Base-by-base conservation (phyloP, 1,140 invertebrate species). In the Coptotermes formosanus region DNA sequence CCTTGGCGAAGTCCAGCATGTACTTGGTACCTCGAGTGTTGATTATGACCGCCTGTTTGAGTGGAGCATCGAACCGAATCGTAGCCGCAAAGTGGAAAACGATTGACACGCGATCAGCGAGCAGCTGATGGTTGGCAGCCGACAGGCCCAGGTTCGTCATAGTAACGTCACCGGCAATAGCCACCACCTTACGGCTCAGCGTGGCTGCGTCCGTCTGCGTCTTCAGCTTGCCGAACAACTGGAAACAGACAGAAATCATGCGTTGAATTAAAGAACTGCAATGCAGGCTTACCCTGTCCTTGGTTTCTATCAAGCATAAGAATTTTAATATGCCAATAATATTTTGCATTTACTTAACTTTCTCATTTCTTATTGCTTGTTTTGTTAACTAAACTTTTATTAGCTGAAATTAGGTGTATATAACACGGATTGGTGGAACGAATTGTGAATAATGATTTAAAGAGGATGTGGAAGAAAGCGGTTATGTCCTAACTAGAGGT, bases 1-100 rank as follows among this genome's bases (percentile, higher is more conserved):
- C 93, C 88, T 94, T 94, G 11, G 94, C 96, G 81, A 97, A 89
- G n/a, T 95, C 93, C 81, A 96, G 88, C 90, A 96, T 94, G 82
- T 93, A 92, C 89, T 94, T 95, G 3, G 95, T 96, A 21, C 95
- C 96, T 86, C 95, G 92, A 2, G 95, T 94, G 88, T 97, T 97
- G 88, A 96, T 90, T 2, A 95, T 89, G 3, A 96, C 94, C 0
- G 96, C 95, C 87, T 92, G 94, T 86, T 95, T 95, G 6, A 97
- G 89, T 11, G 94, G 91, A 88, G 96, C 95, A 87, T 96, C 95
- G 87, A 97, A 96, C 89, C 94, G 89, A 86, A 96, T 96, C 81
- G 98, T 98, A 1, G 98, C 98, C 0, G 98, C 98, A 48, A 94
- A 96, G 89, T 99, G 98, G 89, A 97, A 97, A 1, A 99, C 95